These are phyloP conservation scores for Hylomyscus alleni DNA, from an alignment of 2,797 vertebrate species.

Conservation along the genomic window DNA sequence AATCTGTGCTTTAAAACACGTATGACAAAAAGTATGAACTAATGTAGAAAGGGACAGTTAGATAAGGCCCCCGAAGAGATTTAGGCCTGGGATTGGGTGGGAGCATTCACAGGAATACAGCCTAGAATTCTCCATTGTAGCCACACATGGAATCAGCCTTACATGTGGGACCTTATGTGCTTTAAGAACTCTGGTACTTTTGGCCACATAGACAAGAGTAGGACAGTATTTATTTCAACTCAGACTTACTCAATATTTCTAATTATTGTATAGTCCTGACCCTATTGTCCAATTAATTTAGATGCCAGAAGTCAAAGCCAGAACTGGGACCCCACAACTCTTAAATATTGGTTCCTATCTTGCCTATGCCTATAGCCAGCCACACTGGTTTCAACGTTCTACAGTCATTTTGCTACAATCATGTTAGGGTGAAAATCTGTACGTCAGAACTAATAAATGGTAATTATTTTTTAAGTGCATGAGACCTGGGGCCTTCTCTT, in stretches of 20 bases:
- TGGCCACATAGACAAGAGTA: conserved; percentile 62
- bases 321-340: conserved; percentile 70
- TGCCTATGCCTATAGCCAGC: conserved; percentile 79
- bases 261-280: conserved; percentile 63
- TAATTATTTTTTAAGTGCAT: conserved; percentile 79
- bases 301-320: conserved; percentile 76
- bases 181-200: conserved; percentile 81
- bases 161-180: conserved; percentile 70
- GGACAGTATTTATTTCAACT: conserved; percentile 67
- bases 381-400: conserved; percentile 75
- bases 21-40: conserved; percentile 64
- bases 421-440: conserved; percentile 76
- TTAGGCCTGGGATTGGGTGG: background rate
- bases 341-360: conserved; percentile 74
- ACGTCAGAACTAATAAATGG: conserved; percentile 73
- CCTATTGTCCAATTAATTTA: conserved; percentile 62
- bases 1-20: conserved; percentile 65
- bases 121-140: conserved; percentile 79
- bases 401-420: conserved; percentile 73
- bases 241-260: conserved; percentile 63
- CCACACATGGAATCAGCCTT: conserved; percentile 82
- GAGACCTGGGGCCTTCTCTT: conserved; percentile 80
- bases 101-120: conserved; percentile 73
- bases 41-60: conserved; percentile 59
- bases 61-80: conserved; percentile 60